These are phyloP conservation scores for Zaprionus taronus DNA, from an alignment of 1,140 invertebrate species.

Conservation along the genomic window DNA sequence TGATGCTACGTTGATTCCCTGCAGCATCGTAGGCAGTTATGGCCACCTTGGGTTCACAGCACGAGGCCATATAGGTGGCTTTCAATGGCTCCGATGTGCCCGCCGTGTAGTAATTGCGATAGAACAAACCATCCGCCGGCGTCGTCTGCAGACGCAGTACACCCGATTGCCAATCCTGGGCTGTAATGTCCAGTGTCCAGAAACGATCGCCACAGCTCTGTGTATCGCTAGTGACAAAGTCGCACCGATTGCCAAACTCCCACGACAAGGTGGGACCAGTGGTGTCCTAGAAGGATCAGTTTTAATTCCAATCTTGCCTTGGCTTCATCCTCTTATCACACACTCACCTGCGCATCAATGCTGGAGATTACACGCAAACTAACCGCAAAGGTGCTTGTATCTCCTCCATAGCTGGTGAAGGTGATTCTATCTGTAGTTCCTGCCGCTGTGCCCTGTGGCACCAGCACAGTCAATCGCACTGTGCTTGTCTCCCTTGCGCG, in stretches of 20 bases:
- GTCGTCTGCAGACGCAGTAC: conserved; percentile 86
- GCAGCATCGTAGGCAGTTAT: conserved; percentile 86
- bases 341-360: conserved; percentile 66
- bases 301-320: background rate
- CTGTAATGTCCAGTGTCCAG: conserved; percentile 87
- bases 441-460: conserved; percentile 84
- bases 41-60: conserved; percentile 86
- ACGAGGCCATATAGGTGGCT: conserved; percentile 87
- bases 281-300: conserved; percentile 69
- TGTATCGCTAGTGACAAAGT: conserved; percentile 57
- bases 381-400: conserved; percentile 60
- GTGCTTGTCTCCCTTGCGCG: conserved; percentile 85
- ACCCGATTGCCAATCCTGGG: conserved; percentile 87
- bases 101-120: conserved; percentile 85
- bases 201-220: conserved; percentile 85
- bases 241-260: conserved; percentile 85
- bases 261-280: conserved; percentile 83
- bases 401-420: conserved; percentile 85
- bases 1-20: conserved; percentile 86
- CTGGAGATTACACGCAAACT: conserved; percentile 73
- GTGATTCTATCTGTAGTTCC: conserved; percentile 86
- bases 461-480: conserved; percentile 85
- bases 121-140: conserved; percentile 85
- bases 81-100: conserved; percentile 86
- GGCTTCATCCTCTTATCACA: background rate